phyloP scores from a whole-genome alignment of 2,888 invertebrate genomes.

The Kryphioiulus occultus region DNA sequence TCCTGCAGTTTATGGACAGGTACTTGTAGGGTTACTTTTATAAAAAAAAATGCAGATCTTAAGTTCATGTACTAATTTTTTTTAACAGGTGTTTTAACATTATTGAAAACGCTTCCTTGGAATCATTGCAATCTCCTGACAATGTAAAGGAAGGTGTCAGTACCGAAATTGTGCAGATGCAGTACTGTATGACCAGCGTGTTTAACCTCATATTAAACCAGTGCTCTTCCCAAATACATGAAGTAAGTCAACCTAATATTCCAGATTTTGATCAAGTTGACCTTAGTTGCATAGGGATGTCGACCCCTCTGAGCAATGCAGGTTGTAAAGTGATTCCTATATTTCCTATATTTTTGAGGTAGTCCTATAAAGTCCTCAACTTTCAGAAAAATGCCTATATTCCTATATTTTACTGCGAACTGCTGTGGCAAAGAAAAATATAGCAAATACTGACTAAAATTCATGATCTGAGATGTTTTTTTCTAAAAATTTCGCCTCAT shows the following conservation, averaged over 20 bases:
- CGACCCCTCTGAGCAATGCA: no score
- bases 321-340: no score
- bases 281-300: no score
- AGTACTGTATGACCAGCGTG: conserved; percentile 61
- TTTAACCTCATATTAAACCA: conserved; percentile 75
- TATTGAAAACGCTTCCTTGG: conserved; percentile 63
- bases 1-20: conserved; percentile 82
- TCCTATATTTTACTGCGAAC: no score
- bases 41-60: background rate
- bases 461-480: no score
- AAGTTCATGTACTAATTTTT: background rate
- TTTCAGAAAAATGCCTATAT: no score
- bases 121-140: conserved; percentile 65
- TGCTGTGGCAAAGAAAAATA: no score
- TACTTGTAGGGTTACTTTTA: conserved; percentile 60
- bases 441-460: no score
- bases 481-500: no score
- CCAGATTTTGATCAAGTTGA: no score
- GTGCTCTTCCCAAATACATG: conserved; percentile 72
- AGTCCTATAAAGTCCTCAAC: no score
- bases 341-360: no score
- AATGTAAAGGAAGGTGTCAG: conserved; percentile 67
- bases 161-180: conserved; percentile 67
- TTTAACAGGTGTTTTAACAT: conserved; percentile 61
- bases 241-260: conserved; percentile 59